Percentiles rank a stretch among this genome's conserved stretches.
phyloP scores from a whole-genome alignment of 2,113 vertebrate species.

The Gnathonemus echidnorhynchus region DNA sequence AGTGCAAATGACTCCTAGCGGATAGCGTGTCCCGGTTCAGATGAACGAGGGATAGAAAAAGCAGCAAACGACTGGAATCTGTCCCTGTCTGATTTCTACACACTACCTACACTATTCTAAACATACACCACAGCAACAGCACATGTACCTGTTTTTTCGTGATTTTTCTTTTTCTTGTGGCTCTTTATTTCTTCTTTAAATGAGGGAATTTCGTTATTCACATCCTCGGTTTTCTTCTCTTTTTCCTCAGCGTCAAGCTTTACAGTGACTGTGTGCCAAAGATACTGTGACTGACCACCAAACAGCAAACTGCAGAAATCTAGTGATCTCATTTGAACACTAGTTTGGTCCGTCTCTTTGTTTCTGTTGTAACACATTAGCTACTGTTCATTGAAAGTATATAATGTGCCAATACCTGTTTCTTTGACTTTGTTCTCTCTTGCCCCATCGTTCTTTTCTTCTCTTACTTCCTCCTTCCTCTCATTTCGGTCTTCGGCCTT shows the following conservation, averaged over 20 bases:
- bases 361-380: background rate
- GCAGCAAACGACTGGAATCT: background rate
- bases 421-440: constrained; percentile 18
- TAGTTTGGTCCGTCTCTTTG: background rate
- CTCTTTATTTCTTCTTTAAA: background rate
- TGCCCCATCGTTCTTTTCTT: constrained; percentile 11
- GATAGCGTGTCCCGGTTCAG: background rate
- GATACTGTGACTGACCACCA: background rate
- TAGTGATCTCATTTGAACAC: background rate
- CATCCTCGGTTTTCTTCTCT: constrained; percentile 30
- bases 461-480: constrained; percentile 29
- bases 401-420: constrained; percentile 17
- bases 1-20: background rate
- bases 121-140: background rate
- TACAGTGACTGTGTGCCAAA: background rate
- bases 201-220: background rate
- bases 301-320: background rate
- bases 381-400: background rate
- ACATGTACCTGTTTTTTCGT: constrained; percentile 44
- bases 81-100: background rate
- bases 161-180: constrained; percentile 4
- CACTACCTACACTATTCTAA: background rate
- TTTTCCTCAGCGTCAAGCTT: constrained; percentile 19
- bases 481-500: constrained; percentile 17
- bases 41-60: background rate